These are phyloP conservation scores for Hypselothyrea guttata DNA, from an alignment of 2,888 invertebrate genomes.

Conservation along the genomic window DNA sequence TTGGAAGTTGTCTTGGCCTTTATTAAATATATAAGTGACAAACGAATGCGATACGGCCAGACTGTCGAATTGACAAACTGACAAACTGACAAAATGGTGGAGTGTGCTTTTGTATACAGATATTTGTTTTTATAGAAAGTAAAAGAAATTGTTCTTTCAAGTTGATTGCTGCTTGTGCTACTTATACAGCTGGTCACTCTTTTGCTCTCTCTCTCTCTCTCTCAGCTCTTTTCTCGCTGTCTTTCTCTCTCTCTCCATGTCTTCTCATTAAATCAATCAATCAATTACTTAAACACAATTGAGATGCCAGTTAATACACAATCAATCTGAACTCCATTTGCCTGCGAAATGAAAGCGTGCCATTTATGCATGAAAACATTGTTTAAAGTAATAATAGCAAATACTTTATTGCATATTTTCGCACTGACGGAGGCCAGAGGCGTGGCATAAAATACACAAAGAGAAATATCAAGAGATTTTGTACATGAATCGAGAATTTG, in stretches of 20 bases:
- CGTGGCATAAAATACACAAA: constrained; percentile 42
- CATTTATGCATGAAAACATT: constrained; percentile 28
- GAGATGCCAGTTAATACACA: constrained; percentile 38
- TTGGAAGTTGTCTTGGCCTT: constrained; percentile 64
- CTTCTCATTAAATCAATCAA: constrained; percentile 46
- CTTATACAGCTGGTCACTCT: constrained; percentile 32
- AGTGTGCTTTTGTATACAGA: constrained; percentile 31
- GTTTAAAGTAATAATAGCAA: background rate
- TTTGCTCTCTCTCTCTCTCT: constrained; percentile 11
- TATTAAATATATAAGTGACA: constrained; percentile 77
- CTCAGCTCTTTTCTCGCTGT: background rate
- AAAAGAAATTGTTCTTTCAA: constrained; percentile 72
- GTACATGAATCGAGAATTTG: background rate
- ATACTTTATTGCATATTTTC: constrained; percentile 50
- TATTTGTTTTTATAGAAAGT: constrained; percentile 68
- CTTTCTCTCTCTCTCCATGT: constrained; percentile 17
- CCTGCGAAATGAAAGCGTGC: constrained; percentile 67
- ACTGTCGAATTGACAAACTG: constrained; percentile 35
- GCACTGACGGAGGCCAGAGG: constrained; percentile 51
- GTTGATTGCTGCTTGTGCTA: constrained; percentile 57
- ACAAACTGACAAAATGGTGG: constrained; percentile 23
- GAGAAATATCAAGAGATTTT: background rate
- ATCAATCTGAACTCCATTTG: constrained; percentile 41
- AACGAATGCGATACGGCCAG: constrained; percentile 61
- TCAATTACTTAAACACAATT: constrained; percentile 63